Conservation (phyloP, 1,140 invertebrate genomes). For the Sipha flava region DNA sequence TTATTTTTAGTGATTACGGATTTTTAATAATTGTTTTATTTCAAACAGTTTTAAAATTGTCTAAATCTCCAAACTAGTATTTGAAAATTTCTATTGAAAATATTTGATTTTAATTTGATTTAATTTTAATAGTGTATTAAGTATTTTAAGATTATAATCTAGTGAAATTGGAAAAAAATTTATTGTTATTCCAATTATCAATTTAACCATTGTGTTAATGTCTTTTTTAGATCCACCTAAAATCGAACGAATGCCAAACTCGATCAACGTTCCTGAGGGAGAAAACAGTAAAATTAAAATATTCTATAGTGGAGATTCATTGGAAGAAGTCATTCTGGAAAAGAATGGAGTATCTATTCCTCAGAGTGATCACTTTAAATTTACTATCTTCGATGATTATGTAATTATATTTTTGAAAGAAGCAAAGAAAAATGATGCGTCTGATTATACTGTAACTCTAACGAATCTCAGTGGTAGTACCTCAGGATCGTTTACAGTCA, state of each 20-base stretch:
- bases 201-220: background rate
- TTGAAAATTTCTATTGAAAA: too few species aligned
- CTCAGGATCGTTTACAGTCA: conserved; percentile 71
- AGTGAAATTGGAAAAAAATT: too few species aligned
- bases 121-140: too few species aligned
- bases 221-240: conserved; percentile 67
- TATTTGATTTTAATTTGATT: too few species aligned
- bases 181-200: too few species aligned
- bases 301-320: conserved; percentile 84
- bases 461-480: conserved; percentile 86
- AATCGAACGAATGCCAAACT: conserved; percentile 84
- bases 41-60: too few species aligned
- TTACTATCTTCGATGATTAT: conserved; percentile 92
- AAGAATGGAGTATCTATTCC: conserved; percentile 73
- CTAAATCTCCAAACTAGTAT: too few species aligned
- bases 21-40: conserved; percentile 1
- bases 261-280: conserved; percentile 80
- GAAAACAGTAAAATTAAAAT: conserved; percentile 95
- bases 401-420: conserved; percentile 87
- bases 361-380: conserved; percentile 63
- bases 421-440: conserved; percentile 73
- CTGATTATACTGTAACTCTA: conserved; percentile 74
- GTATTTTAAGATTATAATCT: too few species aligned
- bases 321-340: conserved; percentile 73
- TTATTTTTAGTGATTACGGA: too few species aligned